Evolutionary conservation across 2,113 vertebrate genomes (phyloP).

Genomic region (Melanostigma gelatinosum): DNA sequence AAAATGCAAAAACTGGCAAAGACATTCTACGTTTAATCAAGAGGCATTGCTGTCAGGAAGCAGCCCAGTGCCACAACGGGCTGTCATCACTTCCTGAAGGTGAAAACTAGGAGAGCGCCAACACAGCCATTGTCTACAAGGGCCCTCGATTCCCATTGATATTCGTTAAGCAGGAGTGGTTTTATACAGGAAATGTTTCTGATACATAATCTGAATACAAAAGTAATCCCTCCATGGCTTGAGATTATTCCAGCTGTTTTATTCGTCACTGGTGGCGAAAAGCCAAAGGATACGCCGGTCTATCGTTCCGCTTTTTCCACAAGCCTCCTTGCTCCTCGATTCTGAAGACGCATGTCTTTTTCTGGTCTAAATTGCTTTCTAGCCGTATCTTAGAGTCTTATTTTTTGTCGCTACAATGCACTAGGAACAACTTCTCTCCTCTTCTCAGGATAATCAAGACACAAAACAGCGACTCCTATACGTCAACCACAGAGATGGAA

Average conservation of each 20-base stretch:
- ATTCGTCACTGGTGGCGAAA: not conserved
- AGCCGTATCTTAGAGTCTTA: no score
- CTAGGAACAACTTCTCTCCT: no score
- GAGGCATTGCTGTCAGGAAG: conserved; percentile 24
- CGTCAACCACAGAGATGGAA: no score
- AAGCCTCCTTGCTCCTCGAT: not conserved
- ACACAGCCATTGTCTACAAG: conserved; percentile 15
- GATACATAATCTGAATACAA: not conserved
- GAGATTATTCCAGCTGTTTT: not conserved
- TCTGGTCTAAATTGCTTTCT: no score
- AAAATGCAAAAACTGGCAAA: not conserved
- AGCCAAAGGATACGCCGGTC: not conserved
- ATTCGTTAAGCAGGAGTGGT: conserved; percentile 40
- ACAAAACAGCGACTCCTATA: no score
- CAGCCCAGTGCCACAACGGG: conserved; percentile 15
- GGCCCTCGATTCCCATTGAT: conserved; percentile 40
- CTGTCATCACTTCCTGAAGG: conserved; percentile 59
- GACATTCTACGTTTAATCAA: conserved; percentile 35
- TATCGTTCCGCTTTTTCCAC: not conserved
- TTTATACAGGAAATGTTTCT: not conserved
- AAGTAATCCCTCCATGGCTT: not conserved
- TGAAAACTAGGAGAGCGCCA: conserved; percentile 50
- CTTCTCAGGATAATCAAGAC: no score
- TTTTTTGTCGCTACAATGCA: no score
- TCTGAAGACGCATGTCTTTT: not conserved